phyloP scores from a whole-genome alignment of 2,888 invertebrate genomes.

The Norana najaformis region DNA sequence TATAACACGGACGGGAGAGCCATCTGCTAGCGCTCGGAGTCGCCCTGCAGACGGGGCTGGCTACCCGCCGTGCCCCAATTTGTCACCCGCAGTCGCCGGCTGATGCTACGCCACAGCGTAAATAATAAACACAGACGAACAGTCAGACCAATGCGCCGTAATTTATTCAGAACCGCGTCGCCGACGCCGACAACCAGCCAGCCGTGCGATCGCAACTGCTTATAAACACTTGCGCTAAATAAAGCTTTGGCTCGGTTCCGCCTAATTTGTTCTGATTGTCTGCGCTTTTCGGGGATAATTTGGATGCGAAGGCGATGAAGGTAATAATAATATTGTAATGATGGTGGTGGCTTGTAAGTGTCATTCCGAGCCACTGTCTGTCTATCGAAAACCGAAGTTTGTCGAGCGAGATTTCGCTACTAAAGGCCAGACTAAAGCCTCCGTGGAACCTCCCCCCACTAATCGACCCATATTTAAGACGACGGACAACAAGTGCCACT shows the following conservation, averaged over 20 bases:
- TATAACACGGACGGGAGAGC: not conserved
- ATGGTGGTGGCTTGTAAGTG: not conserved
- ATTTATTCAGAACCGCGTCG: not conserved
- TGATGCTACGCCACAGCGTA: not conserved
- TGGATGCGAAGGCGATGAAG: not conserved
- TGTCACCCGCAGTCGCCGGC: not conserved
- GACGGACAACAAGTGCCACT: not conserved
- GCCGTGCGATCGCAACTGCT: not conserved
- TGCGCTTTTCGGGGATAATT: not conserved
- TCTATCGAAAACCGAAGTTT: too few species aligned
- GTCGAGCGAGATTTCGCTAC: not conserved
- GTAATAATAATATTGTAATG: conserved; percentile 6
- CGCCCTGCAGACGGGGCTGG: not conserved
- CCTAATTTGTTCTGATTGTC: conserved; percentile 3
- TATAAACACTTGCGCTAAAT: not conserved
- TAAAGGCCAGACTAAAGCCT: not conserved
- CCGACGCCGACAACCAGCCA: not conserved
- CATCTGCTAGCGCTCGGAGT: conserved; percentile 6
- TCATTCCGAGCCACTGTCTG: too few species aligned
- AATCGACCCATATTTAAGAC: not conserved
- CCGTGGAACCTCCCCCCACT: not conserved
- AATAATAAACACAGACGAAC: not conserved
- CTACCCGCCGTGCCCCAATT: conserved; percentile 13
- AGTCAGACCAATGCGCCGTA: not conserved
- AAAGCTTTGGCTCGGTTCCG: not conserved